Evolutionary conservation across 2,113 vertebrate species (phyloP), one percentile per base, ranked within the genome.

Genomic region (Eptesicus fuscus): DNA sequence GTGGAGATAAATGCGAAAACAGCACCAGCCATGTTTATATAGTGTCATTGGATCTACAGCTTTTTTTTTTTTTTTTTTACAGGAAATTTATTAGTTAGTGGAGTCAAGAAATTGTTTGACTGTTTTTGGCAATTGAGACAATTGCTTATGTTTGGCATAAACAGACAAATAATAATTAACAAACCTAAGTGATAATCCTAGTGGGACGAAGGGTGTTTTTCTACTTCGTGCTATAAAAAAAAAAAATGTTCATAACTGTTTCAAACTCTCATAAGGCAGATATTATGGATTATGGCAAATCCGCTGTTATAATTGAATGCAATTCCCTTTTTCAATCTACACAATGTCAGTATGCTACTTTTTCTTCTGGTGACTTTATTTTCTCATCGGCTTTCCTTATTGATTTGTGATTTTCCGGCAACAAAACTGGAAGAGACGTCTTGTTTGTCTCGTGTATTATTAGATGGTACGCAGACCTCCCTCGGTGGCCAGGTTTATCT

Each of bases 281-380:
- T 78, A 95, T 83, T 90, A 91, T 96, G 89, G 94, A 86, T 95
- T 80, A 86, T 37, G 74, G 69, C 56, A 95, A 96, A 96, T 88
- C 94, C 92, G 73, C 92, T 91, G 85, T 89, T 89, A 88, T 80
- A 92, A 91, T 49, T 94, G 94, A 77, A 93, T 76, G 76, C 56
- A 25, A 77, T 90, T 94, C 79, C 61, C n/a, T 82, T 84, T 90
- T 65, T 95, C 32, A 8, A 22, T 51, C 53, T 23, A 59, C 71
- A 12, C 4, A 13, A 40, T 63, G 90, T 53, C 22, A 2, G 18
- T 22, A 13, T 47, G 61, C 74, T 76, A 9, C 28, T 83, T 93
- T 77, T 91, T 73, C 80, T 74, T 42, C 92, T 95, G 70, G 32
- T 88, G 92, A 30, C 59, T 96, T 95, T 83, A 70, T 79, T 95